phyloP scores from a whole-genome alignment of 2,113 vertebrate species.

The Azemiops feae region DNA sequence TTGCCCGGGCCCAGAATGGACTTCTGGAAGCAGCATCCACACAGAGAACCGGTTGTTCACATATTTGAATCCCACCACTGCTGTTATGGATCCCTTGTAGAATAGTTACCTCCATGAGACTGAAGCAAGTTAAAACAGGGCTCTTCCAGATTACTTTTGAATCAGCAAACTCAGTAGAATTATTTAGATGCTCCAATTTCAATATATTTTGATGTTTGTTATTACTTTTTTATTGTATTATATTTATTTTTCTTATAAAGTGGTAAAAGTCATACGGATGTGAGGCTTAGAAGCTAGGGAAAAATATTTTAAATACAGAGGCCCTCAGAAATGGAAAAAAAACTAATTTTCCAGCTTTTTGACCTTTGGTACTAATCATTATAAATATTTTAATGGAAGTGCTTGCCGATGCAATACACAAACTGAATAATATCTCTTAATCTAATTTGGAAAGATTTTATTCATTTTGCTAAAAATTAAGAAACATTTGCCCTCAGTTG shows the following conservation, averaged over 20 bases:
- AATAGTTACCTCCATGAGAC: background rate
- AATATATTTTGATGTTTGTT: background rate
- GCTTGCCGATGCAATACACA: background rate
- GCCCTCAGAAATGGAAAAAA: background rate
- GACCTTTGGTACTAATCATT: background rate
- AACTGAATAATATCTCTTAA: background rate
- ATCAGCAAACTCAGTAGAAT: background rate
- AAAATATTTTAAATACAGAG: background rate
- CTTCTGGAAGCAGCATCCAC: no score
- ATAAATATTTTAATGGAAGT: background rate
- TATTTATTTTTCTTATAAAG: background rate
- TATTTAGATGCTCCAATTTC: background rate
- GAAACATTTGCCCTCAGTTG: background rate
- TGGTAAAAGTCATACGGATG: background rate
- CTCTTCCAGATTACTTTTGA: background rate
- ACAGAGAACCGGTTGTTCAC: no score
- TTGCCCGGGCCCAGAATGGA: no score
- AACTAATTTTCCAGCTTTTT: background rate
- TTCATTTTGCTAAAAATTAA: background rate
- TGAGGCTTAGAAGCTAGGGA: background rate
- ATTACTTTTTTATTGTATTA: background rate
- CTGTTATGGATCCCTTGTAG: background rate
- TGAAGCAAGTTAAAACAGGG: background rate
- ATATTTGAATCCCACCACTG: no score
- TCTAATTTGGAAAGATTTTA: background rate